Base-by-base conservation (phyloP, 2,113 vertebrate genomes). In the Hipposideros armiger region DNA sequence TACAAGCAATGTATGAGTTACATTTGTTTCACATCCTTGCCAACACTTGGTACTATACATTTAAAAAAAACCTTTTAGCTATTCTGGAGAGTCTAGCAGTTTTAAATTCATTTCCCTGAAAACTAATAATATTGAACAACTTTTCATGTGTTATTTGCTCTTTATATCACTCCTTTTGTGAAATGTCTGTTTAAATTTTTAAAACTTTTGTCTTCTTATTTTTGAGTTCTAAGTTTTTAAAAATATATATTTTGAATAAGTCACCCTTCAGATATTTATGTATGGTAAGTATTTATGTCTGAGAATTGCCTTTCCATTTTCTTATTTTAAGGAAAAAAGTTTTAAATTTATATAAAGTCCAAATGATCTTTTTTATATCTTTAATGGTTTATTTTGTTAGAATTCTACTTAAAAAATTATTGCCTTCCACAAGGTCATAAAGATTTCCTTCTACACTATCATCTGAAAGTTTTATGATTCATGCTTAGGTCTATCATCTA, bases 241-340 rank as follows among this genome's bases (percentile, higher is more conserved):
- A 74, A 74, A 60, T 14, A 69, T 40, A 32, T 42, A 60, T 70
- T 80, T 30, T 80, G 20, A 26, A 70, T 80, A 40, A 70, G 10
- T 62, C 52, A 47, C 70, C 30, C 5, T 93, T 80, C 42, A 16
- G 9, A 24, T 56, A 22, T 60, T 16, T 15, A 13, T 62, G 42
- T 58, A 76, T 77, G 56, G 22, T 62, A 87, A 70, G 11, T 60
- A 60, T 70, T 87, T 78, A 86, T 36, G 36, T 24, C 52, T 60
- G 32, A 87, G 16, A 87, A 70, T 22, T 70, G n/a, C 4, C n/a
- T 87, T 93, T 94, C 47, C 62, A 26, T 94, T 94, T 70, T 87
- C 32, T 88, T 64, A 58, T 67, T 77, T 69, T 47, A 50, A 62
- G 32, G 20, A 26, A 87, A 84, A 87, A 50, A 7, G 26, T n/a